Conservation (phyloP, 2,797 vertebrate species). For the Sebastes iracundus region DNA sequence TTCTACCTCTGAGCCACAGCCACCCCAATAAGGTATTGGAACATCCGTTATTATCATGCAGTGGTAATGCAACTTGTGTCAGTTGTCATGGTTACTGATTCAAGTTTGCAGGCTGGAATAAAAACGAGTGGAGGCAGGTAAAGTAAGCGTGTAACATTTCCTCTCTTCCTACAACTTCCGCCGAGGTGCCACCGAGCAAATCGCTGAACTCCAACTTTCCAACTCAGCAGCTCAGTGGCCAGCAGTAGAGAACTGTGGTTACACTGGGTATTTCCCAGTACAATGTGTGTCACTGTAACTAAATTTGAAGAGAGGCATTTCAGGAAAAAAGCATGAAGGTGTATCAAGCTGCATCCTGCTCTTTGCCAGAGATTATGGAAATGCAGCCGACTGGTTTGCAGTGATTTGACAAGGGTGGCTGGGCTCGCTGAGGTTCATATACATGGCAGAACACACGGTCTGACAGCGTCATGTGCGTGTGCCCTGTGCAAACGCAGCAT, state of each 20-base stretch:
- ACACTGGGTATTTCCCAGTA: neutral
- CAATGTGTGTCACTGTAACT: neutral
- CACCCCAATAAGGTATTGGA: no score
- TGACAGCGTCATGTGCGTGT: conserved; percentile 60
- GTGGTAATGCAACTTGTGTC: no score
- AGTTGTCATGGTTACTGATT: neutral
- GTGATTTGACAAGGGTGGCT: conserved; percentile 21
- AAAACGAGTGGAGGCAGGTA: neutral
- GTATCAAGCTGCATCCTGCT: neutral
- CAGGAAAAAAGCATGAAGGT: neutral
- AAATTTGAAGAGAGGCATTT: neutral
- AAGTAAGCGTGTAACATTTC: neutral
- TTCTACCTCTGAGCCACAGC: no score
- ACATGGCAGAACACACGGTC: conserved; percentile 55
- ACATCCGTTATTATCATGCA: no score
- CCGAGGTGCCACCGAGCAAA: neutral
- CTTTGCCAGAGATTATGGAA: conserved; percentile 43
- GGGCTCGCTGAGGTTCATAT: conserved; percentile 32
- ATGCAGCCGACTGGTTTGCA: conserved; percentile 34
- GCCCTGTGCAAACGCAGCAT: conserved; percentile 61
- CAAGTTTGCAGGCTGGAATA: neutral
- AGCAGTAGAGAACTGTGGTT: neutral
- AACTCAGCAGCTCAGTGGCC: neutral
- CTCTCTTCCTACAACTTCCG: neutral
- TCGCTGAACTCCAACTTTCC: neutral